Percentiles rank a stretch among this genome's conserved stretches.
These are phyloP conservation scores for Hydraecia micacea DNA, from an alignment of 2,888 invertebrate genomes.

Conservation along the genomic window DNA sequence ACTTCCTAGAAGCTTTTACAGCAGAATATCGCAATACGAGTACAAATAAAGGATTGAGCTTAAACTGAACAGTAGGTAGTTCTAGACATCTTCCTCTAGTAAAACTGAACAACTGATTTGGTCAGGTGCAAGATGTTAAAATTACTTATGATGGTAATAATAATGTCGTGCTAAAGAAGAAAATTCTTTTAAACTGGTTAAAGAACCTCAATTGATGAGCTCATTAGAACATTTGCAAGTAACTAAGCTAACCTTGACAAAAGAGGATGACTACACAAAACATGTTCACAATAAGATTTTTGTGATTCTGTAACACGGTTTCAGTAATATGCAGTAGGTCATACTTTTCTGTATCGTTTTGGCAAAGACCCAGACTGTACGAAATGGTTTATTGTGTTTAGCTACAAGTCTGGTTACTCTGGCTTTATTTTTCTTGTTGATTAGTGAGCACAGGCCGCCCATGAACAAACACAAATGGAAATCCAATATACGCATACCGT, in stretches of 20 bases:
- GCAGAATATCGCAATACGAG: neutral
- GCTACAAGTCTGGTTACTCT: conserved; percentile 7
- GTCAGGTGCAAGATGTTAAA: neutral
- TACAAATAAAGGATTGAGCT: neutral
- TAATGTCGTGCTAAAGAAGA: neutral
- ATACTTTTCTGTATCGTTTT: conserved; percentile 35
- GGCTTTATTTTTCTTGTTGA: conserved; percentile 28
- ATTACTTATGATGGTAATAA: neutral
- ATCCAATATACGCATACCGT: conserved; percentile 3
- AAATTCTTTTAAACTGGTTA: neutral
- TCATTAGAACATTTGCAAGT: conserved; percentile 11
- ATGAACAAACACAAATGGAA: conserved; percentile 8
- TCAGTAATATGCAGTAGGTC: conserved; percentile 32
- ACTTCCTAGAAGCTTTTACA: neutral
- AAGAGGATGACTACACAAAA: conserved; percentile 28
- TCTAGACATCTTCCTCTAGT: too few relatives aligned
- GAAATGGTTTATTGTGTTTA: conserved; percentile 22
- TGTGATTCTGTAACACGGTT: conserved; percentile 40
- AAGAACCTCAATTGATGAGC: neutral
- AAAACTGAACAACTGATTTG: neutral
- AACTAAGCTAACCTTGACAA: conserved; percentile 1
- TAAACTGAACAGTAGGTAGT: neutral
- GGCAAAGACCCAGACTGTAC: conserved; percentile 43
- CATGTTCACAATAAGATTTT: conserved; percentile 33
- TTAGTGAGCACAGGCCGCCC: neutral